Evolutionary conservation across 2,797 vertebrate genomes (phyloP).

Genomic region (Bufotes viridis): DNA sequence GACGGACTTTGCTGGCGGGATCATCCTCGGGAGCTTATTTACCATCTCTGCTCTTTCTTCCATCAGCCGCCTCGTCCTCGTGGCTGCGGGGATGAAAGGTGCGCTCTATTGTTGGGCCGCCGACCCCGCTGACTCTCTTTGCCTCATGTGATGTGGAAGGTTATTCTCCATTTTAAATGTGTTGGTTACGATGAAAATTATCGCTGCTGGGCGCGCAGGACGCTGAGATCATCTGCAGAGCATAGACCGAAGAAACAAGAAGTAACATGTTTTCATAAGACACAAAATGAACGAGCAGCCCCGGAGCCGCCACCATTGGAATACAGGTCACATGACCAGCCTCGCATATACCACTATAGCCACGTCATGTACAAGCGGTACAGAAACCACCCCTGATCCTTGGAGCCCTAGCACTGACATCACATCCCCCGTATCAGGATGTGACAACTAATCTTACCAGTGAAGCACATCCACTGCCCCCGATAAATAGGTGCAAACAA

Average conservation of each 20-base stretch:
- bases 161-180: constrained; percentile 35
- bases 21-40: constrained; percentile 47
- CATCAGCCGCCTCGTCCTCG: constrained; percentile 5
- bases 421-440: too few relatives aligned
- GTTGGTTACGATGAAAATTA: constrained; percentile 38
- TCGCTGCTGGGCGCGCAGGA: not conserved
- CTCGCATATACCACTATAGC: not conserved
- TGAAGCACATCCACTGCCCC: too few relatives aligned
- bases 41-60: constrained; percentile 46
- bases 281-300: not conserved
- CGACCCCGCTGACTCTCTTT: constrained; percentile 9
- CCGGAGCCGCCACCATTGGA: not conserved
- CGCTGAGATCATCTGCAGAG: not conserved
- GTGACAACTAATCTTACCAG: not conserved
- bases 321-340: not conserved
- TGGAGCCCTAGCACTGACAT: too few relatives aligned
- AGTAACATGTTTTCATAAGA: not conserved
- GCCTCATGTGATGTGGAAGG: not conserved
- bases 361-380: too few relatives aligned
- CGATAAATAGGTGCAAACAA: too few relatives aligned
- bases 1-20: constrained; percentile 47
- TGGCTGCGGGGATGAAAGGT: constrained; percentile 33
- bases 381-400: too few relatives aligned
- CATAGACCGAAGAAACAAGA: not conserved
- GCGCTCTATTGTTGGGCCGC: not conserved